A percentile compares a stretch with the other conserved stretches of the same genome.
Conservation (phyloP, 2,113 vertebrate species). For the Acinonyx jubatus region DNA sequence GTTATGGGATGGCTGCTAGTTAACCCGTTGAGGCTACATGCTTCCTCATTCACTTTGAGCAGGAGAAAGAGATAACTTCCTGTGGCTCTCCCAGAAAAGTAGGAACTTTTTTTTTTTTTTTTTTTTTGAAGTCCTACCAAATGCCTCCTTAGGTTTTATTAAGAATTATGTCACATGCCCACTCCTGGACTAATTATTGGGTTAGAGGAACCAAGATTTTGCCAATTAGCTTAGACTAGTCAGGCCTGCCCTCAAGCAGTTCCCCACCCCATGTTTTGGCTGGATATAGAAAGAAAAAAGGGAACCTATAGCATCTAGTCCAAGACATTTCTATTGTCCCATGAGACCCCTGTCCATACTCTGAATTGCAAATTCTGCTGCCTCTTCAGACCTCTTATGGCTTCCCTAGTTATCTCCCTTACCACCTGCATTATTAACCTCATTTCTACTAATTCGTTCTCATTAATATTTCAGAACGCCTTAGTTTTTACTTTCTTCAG, state of each 20-base stretch:
- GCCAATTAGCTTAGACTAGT: neutral
- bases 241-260: neutral
- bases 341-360: neutral
- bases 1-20: neutral
- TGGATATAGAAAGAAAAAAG: neutral
- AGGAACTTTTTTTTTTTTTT: neutral
- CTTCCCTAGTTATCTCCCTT: neutral
- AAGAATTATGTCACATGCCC: neutral
- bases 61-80: neutral
- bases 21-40: rapidly evolving
- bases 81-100: neutral
- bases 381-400: neutral
- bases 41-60: neutral
- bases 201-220: neutral
- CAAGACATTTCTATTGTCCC: neutral
- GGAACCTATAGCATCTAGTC: rapidly evolving
- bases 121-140: neutral
- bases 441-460: neutral
- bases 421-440: neutral
- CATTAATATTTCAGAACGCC: neutral
- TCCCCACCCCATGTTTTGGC: neutral
- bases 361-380: neutral
- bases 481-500: neutral
- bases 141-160: neutral
- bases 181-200: neutral